These are phyloP conservation scores for Dasysyrphus tricinctus DNA, from an alignment of 2,888 invertebrate species.

Conservation along the genomic window DNA sequence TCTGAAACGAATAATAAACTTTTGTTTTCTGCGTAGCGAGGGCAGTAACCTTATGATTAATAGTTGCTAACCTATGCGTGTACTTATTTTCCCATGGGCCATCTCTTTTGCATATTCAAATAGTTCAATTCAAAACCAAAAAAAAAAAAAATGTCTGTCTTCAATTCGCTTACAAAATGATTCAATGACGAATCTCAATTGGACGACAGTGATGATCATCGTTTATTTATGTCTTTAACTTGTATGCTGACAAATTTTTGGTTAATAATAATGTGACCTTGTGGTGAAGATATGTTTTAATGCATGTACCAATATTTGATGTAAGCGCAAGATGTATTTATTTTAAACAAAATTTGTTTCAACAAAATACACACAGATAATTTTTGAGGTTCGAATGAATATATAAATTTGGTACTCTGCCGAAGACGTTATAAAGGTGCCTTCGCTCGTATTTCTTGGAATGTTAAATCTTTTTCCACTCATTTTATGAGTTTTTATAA, in stretches of 20 bases:
- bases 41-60: conserved; percentile 58
- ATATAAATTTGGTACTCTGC: background rate
- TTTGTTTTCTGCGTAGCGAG: conserved; percentile 63
- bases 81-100: conserved; percentile 28
- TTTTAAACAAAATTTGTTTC: conserved; percentile 17
- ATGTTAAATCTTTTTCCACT: background rate
- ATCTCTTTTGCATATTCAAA: conserved; percentile 41
- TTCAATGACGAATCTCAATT: conserved; percentile 29
- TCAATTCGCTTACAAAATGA: conserved; percentile 49
- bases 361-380: conserved; percentile 6
- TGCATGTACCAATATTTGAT: conserved; percentile 55
- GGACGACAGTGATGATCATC: background rate
- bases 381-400: background rate
- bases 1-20: conserved; percentile 48
- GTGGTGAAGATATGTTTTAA: conserved; percentile 28
- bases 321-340: background rate
- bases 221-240: conserved; percentile 36
- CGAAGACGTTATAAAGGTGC: background rate
- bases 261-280: conserved; percentile 31
- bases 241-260: conserved; percentile 20
- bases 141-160: conserved; percentile 23
- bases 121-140: background rate
- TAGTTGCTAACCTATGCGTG: conserved; percentile 16
- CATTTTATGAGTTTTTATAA: background rate
- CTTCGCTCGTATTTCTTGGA: background rate